phyloP scores from a whole-genome alignment of 92 coral and sea anemone species.

The Ricordea florida region DNA sequence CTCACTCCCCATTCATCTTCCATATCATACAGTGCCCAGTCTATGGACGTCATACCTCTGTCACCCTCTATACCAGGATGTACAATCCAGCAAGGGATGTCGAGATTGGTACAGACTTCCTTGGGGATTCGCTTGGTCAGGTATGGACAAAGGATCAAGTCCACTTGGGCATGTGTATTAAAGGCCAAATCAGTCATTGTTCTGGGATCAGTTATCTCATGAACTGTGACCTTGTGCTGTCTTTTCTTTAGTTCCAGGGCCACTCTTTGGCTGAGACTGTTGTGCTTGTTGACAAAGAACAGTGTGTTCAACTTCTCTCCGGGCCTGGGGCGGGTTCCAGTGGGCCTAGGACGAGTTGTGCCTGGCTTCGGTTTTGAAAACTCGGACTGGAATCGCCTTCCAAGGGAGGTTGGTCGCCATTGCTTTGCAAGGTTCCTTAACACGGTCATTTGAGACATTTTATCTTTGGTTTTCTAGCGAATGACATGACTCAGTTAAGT shows the following conservation, averaged over 20 bases:
- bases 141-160: conserved; percentile 74
- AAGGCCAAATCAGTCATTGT: conserved; percentile 54
- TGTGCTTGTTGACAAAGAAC: conserved; percentile 74
- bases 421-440: conserved; percentile 5
- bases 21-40: conserved; percentile 73
- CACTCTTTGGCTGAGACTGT: conserved; percentile 82
- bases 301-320: conserved; percentile 32
- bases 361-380: not conserved
- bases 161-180: conserved; percentile 29
- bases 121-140: conserved; percentile 74
- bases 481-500: too few species aligned
- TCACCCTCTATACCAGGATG: conserved; percentile 92
- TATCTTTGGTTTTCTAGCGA: too few species aligned
- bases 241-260: conserved; percentile 63
- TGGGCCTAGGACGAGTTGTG: too few species aligned
- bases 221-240: conserved; percentile 56
- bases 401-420: not conserved
- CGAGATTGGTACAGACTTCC: conserved; percentile 54
- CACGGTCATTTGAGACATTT: conserved; percentile 1
- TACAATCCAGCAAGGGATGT: conserved; percentile 74
- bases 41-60: conserved; percentile 73
- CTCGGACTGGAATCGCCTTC: conserved; percentile 12
- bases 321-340: not conserved
- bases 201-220: conserved; percentile 52
- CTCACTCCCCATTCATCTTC: conserved; percentile 80